Conservation (phyloP, 2,888 invertebrate species). For the Cephus nigrinus region DNA sequence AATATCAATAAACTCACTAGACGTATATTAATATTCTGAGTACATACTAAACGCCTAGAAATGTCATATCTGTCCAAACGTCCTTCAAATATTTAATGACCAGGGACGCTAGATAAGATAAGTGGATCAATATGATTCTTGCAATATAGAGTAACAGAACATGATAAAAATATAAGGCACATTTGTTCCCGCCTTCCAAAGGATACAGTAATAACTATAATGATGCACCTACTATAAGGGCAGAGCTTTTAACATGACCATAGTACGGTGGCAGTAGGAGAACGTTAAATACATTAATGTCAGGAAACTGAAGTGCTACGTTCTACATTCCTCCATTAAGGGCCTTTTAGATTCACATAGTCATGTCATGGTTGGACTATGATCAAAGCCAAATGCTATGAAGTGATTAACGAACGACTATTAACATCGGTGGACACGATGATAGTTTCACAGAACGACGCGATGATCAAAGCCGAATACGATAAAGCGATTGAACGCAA, state of each 20-base stretch:
- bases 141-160: background rate
- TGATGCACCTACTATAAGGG: background rate
- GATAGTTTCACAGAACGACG: background rate
- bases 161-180: background rate
- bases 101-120: background rate
- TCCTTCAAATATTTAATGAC: background rate
- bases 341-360: background rate
- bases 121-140: background rate
- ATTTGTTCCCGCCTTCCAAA: background rate
- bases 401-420: background rate
- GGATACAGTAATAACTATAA: background rate
- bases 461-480: background rate
- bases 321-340: background rate
- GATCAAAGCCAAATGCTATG: background rate
- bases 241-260: background rate
- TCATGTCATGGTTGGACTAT: background rate
- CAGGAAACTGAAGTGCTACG: background rate
- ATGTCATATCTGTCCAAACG: background rate
- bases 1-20: background rate
- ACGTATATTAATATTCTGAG: background rate
- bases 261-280: background rate
- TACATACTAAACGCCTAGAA: background rate
- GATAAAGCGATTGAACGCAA: background rate
- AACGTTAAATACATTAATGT: background rate
- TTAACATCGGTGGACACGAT: background rate